These are phyloP conservation scores for Andrena flavipes DNA, from an alignment of 2,888 invertebrate genomes.

Conservation along the genomic window DNA sequence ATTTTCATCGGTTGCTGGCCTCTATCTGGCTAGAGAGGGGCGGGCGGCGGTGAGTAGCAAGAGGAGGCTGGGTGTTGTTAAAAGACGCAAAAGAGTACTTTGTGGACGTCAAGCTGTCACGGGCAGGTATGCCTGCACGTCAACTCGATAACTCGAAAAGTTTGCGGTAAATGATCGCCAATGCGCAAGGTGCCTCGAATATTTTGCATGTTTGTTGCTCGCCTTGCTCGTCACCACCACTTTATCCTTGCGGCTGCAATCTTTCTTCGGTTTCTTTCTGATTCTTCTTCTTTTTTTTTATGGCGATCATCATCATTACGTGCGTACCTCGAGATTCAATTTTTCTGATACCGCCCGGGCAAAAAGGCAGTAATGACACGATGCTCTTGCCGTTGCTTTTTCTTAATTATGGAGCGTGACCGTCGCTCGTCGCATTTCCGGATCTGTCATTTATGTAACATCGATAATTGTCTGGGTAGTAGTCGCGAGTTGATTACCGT, in stretches of 20 bases:
- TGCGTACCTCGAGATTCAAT: constrained; percentile 38
- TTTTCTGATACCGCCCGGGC: constrained; percentile 34
- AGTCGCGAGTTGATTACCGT: neutral
- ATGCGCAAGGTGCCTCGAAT: constrained; percentile 42
- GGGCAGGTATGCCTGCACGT: constrained; percentile 53
- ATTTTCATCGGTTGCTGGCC: constrained; percentile 34
- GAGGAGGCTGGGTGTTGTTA: constrained; percentile 26
- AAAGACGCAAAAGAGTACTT: constrained; percentile 62
- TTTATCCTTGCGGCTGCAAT: neutral
- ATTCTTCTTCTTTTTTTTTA: neutral
- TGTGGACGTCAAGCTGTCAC: constrained; percentile 69
- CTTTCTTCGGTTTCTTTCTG: neutral
- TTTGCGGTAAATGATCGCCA: constrained; percentile 62
- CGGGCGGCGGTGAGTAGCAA: neutral
- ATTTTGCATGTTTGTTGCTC: constrained; percentile 42
- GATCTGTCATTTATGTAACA: neutral
- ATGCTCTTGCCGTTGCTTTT: neutral
- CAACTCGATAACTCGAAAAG: constrained; percentile 53
- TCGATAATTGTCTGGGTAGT: neutral
- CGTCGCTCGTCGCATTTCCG: constrained; percentile 26
- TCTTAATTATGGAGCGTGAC: constrained; percentile 49
- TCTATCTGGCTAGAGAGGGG: neutral
- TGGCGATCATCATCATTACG: constrained; percentile 40
- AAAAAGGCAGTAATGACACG: neutral
- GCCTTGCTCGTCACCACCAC: neutral